Evolutionary conservation across 2,113 vertebrate genomes (phyloP).

Genomic region (Elgaria multicarinata): DNA sequence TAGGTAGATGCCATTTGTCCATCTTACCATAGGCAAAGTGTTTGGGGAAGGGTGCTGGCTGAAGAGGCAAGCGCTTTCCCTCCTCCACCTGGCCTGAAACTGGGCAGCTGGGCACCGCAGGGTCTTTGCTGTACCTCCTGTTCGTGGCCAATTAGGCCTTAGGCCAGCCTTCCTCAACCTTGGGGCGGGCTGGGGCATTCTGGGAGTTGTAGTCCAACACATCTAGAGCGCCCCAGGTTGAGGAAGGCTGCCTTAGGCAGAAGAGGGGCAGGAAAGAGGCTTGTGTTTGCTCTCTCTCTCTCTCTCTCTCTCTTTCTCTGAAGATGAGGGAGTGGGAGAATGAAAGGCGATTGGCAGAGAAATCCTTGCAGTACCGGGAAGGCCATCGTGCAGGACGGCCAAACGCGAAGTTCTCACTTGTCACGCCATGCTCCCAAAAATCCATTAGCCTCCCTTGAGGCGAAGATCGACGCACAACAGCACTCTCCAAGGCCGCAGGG

Average conservation of each 20-base stretch:
- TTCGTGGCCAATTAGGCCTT: slow-evolving; percentile 10
- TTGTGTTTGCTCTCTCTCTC: neutral
- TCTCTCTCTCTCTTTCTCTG: neutral
- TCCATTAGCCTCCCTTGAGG: slow-evolving; percentile 23
- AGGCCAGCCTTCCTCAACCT: no score
- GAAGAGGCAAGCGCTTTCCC: neutral
- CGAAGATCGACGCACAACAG: neutral
- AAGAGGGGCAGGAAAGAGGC: neutral
- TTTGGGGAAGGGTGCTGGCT: neutral
- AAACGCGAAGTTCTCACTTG: neutral
- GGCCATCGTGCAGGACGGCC: neutral
- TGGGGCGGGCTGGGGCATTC: no score
- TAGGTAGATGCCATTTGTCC: neutral
- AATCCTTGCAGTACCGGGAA: neutral
- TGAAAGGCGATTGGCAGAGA: neutral
- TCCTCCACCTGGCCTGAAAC: neutral
- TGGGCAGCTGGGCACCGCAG: slow-evolving; percentile 16
- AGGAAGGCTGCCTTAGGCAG: neutral
- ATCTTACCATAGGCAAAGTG: neutral
- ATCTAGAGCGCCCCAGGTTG: no score
- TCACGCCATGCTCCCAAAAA: neutral
- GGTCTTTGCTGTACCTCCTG: slow-evolving; percentile 1
- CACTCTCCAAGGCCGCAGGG: neutral
- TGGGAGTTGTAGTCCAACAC: no score
- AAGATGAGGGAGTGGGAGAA: neutral